Percentiles rank a stretch among this genome's conserved stretches.
phyloP scores from a whole-genome alignment of 2,113 vertebrate species.

The Rhombomys opimus region DNA sequence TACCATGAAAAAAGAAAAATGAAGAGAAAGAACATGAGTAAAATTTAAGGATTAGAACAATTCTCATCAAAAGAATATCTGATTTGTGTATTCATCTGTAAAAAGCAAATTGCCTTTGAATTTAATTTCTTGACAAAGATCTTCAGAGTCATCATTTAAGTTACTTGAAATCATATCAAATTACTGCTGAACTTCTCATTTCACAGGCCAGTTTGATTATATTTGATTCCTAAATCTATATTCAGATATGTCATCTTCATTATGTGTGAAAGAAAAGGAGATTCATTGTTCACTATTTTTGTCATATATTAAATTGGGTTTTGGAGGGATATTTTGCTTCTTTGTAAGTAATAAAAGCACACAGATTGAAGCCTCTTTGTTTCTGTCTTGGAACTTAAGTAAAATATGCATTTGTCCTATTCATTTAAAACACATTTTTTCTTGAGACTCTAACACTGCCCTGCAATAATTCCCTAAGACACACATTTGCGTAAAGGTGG shows the following conservation, averaged over 20 bases:
- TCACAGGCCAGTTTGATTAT: slow-evolving; percentile 51
- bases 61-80: slow-evolving; percentile 60
- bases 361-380: not conserved
- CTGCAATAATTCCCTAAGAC: not conserved
- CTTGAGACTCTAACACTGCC: not conserved
- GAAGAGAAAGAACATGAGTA: not conserved
- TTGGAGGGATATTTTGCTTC: not conserved
- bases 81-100: slow-evolving; percentile 69
- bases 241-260: slow-evolving; percentile 63
- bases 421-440: not conserved
- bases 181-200: slow-evolving; percentile 58
- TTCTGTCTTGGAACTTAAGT: not conserved
- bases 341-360: slow-evolving; percentile 41
- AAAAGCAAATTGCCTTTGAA: slow-evolving; percentile 66
- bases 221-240: slow-evolving; percentile 67
- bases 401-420: slow-evolving; percentile 13
- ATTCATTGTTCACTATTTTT: slow-evolving; percentile 15
- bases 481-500: not conserved
- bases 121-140: slow-evolving; percentile 72
- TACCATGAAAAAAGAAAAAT: not conserved
- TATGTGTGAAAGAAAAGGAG: slow-evolving; percentile 36
- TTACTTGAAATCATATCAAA: slow-evolving; percentile 64
- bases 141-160: slow-evolving; percentile 12
- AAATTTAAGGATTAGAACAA: slow-evolving; percentile 40
- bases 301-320: slow-evolving; percentile 59